These are phyloP conservation scores for Chamaedrilus cognettii DNA, from an alignment of 2,888 invertebrate species.

Conservation along the genomic window DNA sequence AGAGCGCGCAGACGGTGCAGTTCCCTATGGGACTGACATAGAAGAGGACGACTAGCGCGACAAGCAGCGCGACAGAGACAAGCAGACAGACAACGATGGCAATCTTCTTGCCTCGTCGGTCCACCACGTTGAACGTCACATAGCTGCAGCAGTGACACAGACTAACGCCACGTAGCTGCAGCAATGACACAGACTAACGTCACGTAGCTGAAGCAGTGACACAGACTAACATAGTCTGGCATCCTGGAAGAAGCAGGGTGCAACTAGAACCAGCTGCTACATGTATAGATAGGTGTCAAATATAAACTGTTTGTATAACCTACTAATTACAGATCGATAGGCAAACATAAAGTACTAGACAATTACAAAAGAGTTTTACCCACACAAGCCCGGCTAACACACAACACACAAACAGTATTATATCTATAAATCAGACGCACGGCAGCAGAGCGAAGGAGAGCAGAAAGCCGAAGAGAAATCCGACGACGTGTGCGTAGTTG, in stretches of 20 bases:
- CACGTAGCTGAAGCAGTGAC: slow-evolving; percentile 66
- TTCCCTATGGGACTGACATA: slow-evolving; percentile 87
- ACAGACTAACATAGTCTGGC: slow-evolving; percentile 75
- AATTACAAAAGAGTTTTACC: no score
- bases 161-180: slow-evolving; percentile 75
- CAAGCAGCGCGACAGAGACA: slow-evolving; percentile 73
- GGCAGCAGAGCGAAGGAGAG: slow-evolving; percentile 92
- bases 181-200: slow-evolving; percentile 65
- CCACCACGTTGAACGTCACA: slow-evolving; percentile 85
- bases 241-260: no score
- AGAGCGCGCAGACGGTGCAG: slow-evolving; percentile 82
- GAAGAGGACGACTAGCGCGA: slow-evolving; percentile 77
- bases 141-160: slow-evolving; percentile 61
- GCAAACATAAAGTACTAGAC: no score
- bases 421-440: no score
- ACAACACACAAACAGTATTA: no score
- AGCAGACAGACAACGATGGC: slow-evolving; percentile 67
- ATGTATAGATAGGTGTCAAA: no score
- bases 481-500: slow-evolving; percentile 96
- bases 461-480: slow-evolving; percentile 90
- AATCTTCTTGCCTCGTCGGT: slow-evolving; percentile 73
- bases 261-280: no score
- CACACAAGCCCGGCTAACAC: no score
- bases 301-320: no score
- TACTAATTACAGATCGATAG: no score